phyloP scores from a whole-genome alignment of 2,888 invertebrate genomes.

The Lissonota sp. region DNA sequence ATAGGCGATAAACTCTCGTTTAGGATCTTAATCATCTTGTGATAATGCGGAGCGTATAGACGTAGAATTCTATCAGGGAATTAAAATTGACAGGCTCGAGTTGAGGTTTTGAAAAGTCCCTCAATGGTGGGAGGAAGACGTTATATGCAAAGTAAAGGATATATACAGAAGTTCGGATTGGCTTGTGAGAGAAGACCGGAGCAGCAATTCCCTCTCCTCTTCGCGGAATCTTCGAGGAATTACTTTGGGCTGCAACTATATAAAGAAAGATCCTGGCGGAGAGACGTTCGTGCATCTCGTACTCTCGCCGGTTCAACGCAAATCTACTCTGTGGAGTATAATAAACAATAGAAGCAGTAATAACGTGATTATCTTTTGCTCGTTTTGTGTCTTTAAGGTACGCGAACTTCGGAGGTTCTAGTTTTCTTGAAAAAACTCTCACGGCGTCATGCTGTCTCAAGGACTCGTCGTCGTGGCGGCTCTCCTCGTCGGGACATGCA shows the following conservation, averaged over 20 bases:
- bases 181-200: neutral
- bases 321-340: neutral
- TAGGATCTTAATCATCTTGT: conserved; percentile 40
- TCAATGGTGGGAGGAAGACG: conserved; percentile 15
- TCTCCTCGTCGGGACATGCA: conserved; percentile 51
- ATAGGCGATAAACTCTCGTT: conserved; percentile 24
- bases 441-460: conserved; percentile 50
- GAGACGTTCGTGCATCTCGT: conserved; percentile 44
- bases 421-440: neutral
- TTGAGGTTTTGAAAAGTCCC: neutral
- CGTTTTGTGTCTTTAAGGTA: conserved; percentile 10
- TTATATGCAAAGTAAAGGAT: neutral
- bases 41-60: conserved; percentile 53
- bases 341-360: neutral
- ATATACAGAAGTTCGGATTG: neutral
- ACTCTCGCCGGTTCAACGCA: conserved; percentile 9
- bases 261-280: conserved; percentile 58
- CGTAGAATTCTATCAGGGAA: conserved; percentile 40
- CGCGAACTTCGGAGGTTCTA: neutral
- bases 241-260: conserved; percentile 59
- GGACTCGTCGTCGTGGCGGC: conserved; percentile 61
- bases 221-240: conserved; percentile 37
- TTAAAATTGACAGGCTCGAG: conserved; percentile 54
- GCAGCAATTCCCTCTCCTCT: conserved; percentile 44
- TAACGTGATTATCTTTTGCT: conserved; percentile 20